A percentile compares a stretch with the other conserved stretches of the same genome.
These are phyloP conservation scores for Stigmatopora argus DNA, from an alignment of 2,113 vertebrate genomes.

Conservation along the genomic window DNA sequence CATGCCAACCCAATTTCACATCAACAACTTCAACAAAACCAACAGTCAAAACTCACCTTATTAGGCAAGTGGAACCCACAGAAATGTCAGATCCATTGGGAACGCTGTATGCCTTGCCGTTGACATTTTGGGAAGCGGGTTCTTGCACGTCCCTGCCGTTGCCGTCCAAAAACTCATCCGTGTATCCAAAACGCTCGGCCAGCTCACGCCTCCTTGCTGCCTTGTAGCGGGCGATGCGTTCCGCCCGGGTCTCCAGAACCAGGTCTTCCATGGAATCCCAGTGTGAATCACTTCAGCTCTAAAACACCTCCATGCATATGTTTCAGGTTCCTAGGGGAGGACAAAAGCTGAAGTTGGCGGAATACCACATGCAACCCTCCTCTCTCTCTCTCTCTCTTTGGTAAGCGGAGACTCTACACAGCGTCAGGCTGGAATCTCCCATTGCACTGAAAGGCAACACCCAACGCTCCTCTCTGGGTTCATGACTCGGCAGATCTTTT, in stretches of 20 bases:
- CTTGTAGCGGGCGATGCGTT: constrained; percentile 75
- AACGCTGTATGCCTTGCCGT: constrained; percentile 35
- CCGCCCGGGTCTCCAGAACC: constrained; percentile 63
- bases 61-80: constrained; percentile 33
- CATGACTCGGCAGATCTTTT: constrained; percentile 24
- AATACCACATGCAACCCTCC: not conserved
- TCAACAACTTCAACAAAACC: not conserved
- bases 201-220: constrained; percentile 71
- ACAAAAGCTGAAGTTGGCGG: constrained; percentile 5
- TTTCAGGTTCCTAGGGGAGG: constrained; percentile 23
- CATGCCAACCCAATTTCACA: not conserved
- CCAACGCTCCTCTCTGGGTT: constrained; percentile 31
- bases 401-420: constrained; percentile 57
- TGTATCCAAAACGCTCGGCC: constrained; percentile 59
- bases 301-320: constrained; percentile 11
- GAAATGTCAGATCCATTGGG: constrained; percentile 53
- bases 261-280: constrained; percentile 57
- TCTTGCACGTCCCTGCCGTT: constrained; percentile 38
- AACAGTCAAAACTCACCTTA: constrained; percentile 53
- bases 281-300: constrained; percentile 12
- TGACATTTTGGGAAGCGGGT: constrained; percentile 24
- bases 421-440: constrained; percentile 63
- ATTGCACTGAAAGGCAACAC: constrained; percentile 69
- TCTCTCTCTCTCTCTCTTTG: constrained; percentile 27
- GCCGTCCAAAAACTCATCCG: constrained; percentile 60